A percentile compares a stretch with the other conserved stretches of the same genome.
These are phyloP conservation scores for Charadrius vociferus DNA, from an alignment of 2,113 vertebrate genomes.

Conservation along the genomic window DNA sequence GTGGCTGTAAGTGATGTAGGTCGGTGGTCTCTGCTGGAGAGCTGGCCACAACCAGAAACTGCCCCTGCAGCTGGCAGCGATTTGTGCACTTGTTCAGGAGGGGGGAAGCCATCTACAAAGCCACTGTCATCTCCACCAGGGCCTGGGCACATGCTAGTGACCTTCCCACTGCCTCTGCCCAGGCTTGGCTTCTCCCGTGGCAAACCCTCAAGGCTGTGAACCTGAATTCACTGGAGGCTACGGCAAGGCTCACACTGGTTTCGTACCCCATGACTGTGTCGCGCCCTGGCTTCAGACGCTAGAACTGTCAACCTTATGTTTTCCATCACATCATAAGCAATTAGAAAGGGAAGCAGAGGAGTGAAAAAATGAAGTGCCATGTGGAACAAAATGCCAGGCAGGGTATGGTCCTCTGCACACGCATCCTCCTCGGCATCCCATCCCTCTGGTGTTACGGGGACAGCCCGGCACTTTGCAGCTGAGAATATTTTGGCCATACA, in stretches of 20 bases:
- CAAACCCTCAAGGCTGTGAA: neutral
- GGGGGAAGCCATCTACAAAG: neutral
- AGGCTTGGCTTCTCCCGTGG: neutral
- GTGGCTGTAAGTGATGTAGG: neutral
- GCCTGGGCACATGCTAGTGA: accelerated
- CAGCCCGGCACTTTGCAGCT: neutral
- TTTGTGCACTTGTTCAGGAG: neutral
- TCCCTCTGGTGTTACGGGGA: neutral
- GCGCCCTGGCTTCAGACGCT: neutral
- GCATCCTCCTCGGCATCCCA: neutral
- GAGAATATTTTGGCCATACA: neutral
- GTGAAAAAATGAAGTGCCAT: neutral
- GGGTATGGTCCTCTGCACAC: neutral
- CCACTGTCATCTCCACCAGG: accelerated
- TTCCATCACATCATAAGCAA: neutral
- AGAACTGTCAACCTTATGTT: neutral
- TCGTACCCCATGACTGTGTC: neutral
- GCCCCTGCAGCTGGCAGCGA: neutral
- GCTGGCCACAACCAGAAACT: neutral
- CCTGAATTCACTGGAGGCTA: neutral
- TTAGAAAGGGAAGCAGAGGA: neutral
- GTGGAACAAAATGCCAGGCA: neutral
- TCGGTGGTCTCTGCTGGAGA: neutral
- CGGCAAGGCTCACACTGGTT: neutral
- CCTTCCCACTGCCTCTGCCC: neutral